phyloP scores from a whole-genome alignment of 2,888 invertebrate genomes.

The Pherbina coryleti region DNA sequence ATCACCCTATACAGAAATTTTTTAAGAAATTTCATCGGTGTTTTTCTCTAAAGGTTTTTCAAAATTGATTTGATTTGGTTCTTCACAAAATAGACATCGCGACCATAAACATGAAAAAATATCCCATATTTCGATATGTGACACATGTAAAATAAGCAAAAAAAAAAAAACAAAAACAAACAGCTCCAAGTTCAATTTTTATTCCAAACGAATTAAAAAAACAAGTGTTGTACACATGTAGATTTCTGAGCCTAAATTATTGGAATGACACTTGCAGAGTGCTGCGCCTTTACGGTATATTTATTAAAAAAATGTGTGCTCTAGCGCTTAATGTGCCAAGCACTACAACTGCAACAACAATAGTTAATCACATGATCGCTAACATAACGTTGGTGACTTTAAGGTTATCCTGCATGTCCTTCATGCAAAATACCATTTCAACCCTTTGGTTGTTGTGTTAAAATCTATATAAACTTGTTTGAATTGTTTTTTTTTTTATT shows the following conservation, averaged over 20 bases:
- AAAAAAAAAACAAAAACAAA: no score
- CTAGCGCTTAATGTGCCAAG: not conserved
- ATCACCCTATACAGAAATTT: no score
- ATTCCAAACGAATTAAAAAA: not conserved
- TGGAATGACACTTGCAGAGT: not conserved
- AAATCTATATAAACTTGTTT: not conserved
- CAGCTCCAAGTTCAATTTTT: not conserved
- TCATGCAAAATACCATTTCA: conserved; percentile 13
- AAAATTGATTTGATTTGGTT: no score
- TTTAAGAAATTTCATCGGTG: no score
- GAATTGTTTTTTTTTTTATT: not conserved
- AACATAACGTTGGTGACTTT: conserved; percentile 25
- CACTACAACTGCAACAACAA: conserved; percentile 2
- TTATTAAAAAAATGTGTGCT: not conserved
- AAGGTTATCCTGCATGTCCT: conserved; percentile 2
- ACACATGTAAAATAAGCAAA: not conserved
- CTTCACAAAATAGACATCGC: no score
- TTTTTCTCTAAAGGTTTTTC: no score
- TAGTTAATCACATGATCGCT: conserved; percentile 33
- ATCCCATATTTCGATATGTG: not conserved
- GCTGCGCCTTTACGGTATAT: not conserved
- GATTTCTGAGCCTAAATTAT: not conserved
- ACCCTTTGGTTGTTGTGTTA: not conserved
- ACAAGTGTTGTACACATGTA: conserved; percentile 19
- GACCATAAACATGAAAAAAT: not conserved